Conservation (phyloP, 2,113 vertebrate species). For the Nicator chloris region DNA sequence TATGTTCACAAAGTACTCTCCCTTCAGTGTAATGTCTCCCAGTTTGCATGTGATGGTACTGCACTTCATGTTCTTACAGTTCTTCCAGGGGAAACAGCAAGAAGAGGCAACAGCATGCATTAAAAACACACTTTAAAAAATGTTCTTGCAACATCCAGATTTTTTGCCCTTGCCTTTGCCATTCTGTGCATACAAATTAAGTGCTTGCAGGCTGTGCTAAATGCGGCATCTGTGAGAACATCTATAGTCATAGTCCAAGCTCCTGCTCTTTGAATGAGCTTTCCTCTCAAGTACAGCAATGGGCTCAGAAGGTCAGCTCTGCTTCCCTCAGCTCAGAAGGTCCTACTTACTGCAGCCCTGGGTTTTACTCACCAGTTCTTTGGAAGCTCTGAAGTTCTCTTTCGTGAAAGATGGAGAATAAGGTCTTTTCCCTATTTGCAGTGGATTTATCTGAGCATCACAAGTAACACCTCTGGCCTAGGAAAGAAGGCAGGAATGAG, state of each 20-base stretch:
- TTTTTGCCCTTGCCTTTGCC: not conserved
- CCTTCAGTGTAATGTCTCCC: constrained; percentile 73
- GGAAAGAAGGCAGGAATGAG: not conserved
- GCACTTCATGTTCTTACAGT: constrained; percentile 81
- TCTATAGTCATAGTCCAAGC: not conserved
- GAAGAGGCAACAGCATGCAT: not conserved
- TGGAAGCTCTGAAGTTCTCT: constrained; percentile 75
- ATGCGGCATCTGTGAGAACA: not conserved
- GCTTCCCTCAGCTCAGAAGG: not conserved
- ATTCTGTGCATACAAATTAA: not conserved
- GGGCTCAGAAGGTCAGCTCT: not conserved
- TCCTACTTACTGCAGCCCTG: not conserved
- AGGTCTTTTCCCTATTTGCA: constrained; percentile 72
- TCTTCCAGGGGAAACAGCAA: constrained; percentile 64
- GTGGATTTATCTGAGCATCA: constrained; percentile 74
- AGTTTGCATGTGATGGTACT: constrained; percentile 77
- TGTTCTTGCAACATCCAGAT: not conserved
- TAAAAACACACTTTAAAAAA: not conserved
- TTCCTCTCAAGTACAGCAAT: not conserved
- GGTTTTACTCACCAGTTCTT: constrained; percentile 78
- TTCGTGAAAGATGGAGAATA: constrained; percentile 73
- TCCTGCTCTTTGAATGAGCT: not conserved
- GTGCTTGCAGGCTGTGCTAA: not conserved
- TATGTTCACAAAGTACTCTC: constrained; percentile 81
- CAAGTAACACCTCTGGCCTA: constrained; percentile 81